phyloP scores from a whole-genome alignment of 2,888 invertebrate genomes.

The Tortricodes alternella region DNA sequence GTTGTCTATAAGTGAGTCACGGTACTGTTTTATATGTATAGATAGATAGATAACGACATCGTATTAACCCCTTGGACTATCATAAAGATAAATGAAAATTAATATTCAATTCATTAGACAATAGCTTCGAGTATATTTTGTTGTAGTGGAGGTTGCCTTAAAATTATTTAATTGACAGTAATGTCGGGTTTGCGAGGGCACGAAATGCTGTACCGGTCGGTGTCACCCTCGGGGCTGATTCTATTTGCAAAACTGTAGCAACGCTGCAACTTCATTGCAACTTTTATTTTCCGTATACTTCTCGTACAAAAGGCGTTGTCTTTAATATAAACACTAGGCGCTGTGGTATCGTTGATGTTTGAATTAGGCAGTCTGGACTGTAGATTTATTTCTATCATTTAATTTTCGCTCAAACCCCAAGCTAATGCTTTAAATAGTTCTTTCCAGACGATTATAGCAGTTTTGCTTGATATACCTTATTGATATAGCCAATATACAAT shows the following conservation, averaged over 20 bases:
- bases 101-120: slow-evolving; percentile 46
- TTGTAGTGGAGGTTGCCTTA: slow-evolving; percentile 20
- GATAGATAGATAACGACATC: too few relatives aligned
- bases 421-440: slow-evolving; percentile 5
- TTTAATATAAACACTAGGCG: neutral
- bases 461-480: neutral
- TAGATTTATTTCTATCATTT: slow-evolving; percentile 11
- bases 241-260: slow-evolving; percentile 7
- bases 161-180: slow-evolving; percentile 34
- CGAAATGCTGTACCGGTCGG: slow-evolving; percentile 31
- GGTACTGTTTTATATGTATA: too few relatives aligned
- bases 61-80: slow-evolving; percentile 30
- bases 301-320: neutral
- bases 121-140: slow-evolving; percentile 36
- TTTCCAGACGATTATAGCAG: neutral
- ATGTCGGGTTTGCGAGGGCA: slow-evolving; percentile 28
- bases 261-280: slow-evolving; percentile 3
- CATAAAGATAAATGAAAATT: slow-evolving; percentile 47
- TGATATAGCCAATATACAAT: neutral
- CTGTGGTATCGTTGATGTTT: neutral
- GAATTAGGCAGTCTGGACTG: neutral
- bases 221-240: slow-evolving; percentile 26
- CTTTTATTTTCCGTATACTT: neutral
- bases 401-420: slow-evolving; percentile 15
- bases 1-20: too few relatives aligned